A percentile compares a stretch with the other conserved stretches of the same genome.
phyloP scores from a whole-genome alignment of 2,113 vertebrate species.

The Perccottus glenii region DNA sequence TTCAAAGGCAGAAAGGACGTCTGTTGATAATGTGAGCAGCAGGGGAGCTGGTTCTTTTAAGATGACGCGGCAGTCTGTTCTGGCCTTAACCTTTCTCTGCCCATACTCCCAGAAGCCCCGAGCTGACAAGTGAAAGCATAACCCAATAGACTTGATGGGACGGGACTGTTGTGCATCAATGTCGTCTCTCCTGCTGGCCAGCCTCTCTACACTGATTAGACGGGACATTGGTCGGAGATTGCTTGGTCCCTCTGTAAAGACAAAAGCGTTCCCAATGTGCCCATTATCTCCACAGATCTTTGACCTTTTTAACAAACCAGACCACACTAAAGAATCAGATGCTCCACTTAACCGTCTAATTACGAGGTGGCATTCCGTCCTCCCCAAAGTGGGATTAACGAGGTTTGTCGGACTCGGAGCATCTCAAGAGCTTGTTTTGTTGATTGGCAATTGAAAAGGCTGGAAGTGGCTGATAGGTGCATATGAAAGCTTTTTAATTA shows the following conservation, averaged over 20 bases:
- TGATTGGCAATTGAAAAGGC: constrained; percentile 26
- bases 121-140: constrained; percentile 14
- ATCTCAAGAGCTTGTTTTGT: constrained; percentile 23
- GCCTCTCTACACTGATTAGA: constrained; percentile 45
- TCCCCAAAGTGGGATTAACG: constrained; percentile 14
- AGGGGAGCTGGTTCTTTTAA: constrained; percentile 4
- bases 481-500: constrained; percentile 9
- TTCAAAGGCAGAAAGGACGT: constrained; percentile 22
- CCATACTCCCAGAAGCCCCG: constrained; percentile 37
- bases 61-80: constrained; percentile 19
- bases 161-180: constrained; percentile 26
- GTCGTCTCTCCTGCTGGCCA: constrained; percentile 38
- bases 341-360: constrained; percentile 35
- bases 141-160: not conserved
- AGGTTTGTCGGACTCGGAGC: constrained; percentile 19
- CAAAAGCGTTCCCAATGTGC: constrained; percentile 44
- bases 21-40: constrained; percentile 36
- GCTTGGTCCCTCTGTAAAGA: constrained; percentile 32
- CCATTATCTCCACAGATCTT: constrained; percentile 47
- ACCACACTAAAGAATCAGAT: constrained; percentile 45
- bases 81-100: constrained; percentile 35
- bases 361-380: constrained; percentile 34
- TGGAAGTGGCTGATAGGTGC: constrained; percentile 24
- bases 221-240: constrained; percentile 42
- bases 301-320: constrained; percentile 46